A percentile compares a stretch with the other conserved stretches of the same genome.
phyloP scores from a whole-genome alignment of 1,140 invertebrate genomes.

The Halesus radiatus region DNA sequence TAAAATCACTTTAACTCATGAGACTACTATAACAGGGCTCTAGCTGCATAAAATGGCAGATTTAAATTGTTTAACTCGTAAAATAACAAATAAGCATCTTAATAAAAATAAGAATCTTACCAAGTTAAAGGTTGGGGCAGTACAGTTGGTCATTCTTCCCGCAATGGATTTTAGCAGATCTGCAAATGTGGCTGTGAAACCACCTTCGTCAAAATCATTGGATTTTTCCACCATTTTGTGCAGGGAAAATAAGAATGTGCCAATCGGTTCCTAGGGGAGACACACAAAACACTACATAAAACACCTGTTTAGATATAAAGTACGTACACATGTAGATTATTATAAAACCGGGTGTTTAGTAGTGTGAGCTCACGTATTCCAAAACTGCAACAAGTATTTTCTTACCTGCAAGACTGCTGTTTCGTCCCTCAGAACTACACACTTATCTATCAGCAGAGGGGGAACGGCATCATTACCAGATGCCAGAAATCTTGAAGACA shows the following conservation, averaged over 20 bases:
- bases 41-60: too few relatives aligned
- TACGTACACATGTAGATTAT: neutral
- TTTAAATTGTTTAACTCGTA: too few relatives aligned
- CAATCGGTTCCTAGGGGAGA: conserved; percentile 61
- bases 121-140: conserved; percentile 63
- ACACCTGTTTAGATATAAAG: too few relatives aligned
- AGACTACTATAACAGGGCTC: too few relatives aligned
- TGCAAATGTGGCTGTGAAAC: conserved; percentile 34
- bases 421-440: conserved; percentile 62
- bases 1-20: too few relatives aligned
- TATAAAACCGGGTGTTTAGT: neutral
- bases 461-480: conserved; percentile 59
- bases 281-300: too few relatives aligned
- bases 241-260: conserved; percentile 60
- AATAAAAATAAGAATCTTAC: conserved; percentile 59
- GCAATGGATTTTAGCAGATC: conserved; percentile 32
- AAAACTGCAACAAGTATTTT: neutral
- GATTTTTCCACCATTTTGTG: conserved; percentile 39
- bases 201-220: conserved; percentile 17
- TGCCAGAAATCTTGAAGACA: conserved; percentile 65
- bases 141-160: conserved; percentile 61
- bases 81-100: neutral
- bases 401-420: conserved; percentile 62
- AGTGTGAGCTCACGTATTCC: neutral
- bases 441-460: conserved; percentile 67